Base-by-base conservation (phyloP, 1,140 invertebrate genomes). In the Lamellibrachia luymesi region DNA sequence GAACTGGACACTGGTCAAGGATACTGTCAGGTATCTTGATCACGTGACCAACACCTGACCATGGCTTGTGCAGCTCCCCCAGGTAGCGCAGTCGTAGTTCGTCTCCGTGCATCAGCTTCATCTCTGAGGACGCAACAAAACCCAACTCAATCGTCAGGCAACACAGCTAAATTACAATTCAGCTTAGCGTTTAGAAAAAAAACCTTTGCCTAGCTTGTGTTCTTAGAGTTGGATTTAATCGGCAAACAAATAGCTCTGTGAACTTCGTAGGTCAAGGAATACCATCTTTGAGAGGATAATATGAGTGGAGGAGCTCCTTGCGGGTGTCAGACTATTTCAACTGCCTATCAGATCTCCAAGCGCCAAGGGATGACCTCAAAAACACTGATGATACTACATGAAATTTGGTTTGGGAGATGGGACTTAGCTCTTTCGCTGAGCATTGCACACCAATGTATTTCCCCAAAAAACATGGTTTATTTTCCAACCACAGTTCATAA, bases 41-140 rank as follows among this genome's bases (percentile, higher is more conserved):
- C 49, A 99, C 99, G 95, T 98, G 97, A 0, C 99, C 99, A 51
- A 99, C 98, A 50, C 98, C 98, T 52, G 98, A 98, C 99, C 99
- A 99, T 50, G 96, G 96, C 89, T 97, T 99, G 95, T 99, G 98
- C 94, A 98, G 95, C 95, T 99, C 99, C 5, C 98, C 98, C 6
- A 99, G 97, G 95, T 99, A 99, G 94, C 98, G 97, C 56, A 99
- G 96, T 94, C 98, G 97, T 49, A 99, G 96, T 96, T 99, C 99
- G 97, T 99, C 99, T 38, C 99, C 99, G 95, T 99, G 99, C 99
- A 99, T 99, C n/a, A 99, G 96, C 96, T 99, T 98, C 98, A 99
- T 99, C 95, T 99, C 99, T 97, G 94, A 91, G 95, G 27, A 52
- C 22, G 27, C 27, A 17, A 51, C 50, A 17, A n/a, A 5, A 91